Evolutionary conservation across 1,140 invertebrate species (phyloP), one percentile per base, ranked within the genome.

Genomic region (Drosophila tropicalis): DNA sequence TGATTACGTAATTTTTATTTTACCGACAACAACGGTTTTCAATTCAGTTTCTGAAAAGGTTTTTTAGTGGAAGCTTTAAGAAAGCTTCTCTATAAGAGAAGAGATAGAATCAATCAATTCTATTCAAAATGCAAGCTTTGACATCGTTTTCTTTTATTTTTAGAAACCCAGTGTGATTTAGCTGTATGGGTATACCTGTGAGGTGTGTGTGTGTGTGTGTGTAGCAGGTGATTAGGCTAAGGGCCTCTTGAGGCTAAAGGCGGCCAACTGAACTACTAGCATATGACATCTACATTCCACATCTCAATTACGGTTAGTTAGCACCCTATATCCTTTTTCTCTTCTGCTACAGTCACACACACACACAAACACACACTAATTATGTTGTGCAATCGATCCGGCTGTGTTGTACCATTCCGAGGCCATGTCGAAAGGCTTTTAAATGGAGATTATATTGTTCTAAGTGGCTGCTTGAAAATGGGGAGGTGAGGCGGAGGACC

Each of bases 371-470:
- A 60, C 44, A 2, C 44, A 70, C 65, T 76, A 60, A 76, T 76
- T 76, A 76, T 76, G 73, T 76, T 76, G 73, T 76, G 73, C 72
- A 76, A 76, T 76, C 73, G 73, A 76, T 76, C 58, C 62, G 67
- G 13, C 51, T 56, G 47, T 25, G 13, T 51, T 51, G 44, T 55
- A 15, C 51, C 67, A 29, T 39, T 40, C 41, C 61, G 70, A 85
- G 44, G 82, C 82, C 81, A 89, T 89, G 84, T 89, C 84, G 89
- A 89, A 89, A 89, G 79, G 84, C 80, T 90, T 89, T 89, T 89
- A 89, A 89, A 89, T 89, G 84, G 84, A 89, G 84, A 89, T 89
- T 89, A 89, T 89, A 89, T 89, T 89, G 84, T 89, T 89, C 81
- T 89, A 89, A 89, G 84, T 89, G 84, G 72, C 84, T 72, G 79